These are phyloP conservation scores for Caenorhabditis angaria DNA, from an alignment of 2,888 invertebrate genomes.

Conservation along the genomic window DNA sequence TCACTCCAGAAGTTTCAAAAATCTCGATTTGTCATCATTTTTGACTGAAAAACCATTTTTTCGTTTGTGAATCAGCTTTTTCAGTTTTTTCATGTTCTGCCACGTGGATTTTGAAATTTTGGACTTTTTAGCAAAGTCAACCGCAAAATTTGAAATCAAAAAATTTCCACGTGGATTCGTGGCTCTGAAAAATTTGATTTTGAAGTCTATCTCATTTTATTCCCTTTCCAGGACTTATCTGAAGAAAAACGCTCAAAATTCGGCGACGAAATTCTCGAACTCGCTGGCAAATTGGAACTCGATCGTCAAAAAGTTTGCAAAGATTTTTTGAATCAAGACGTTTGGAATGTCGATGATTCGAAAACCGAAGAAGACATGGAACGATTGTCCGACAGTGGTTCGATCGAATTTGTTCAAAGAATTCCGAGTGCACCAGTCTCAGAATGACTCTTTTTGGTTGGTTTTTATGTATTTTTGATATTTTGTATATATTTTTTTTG, in stretches of 20 bases:
- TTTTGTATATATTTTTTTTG: neutral
- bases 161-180: no score
- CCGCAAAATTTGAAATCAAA: no score
- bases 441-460: neutral
- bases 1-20: no score
- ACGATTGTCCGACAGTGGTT: neutral
- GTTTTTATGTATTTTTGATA: neutral
- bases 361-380: constrained; percentile 10
- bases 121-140: no score
- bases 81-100: no score
- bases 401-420: constrained; percentile 1
- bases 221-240: constrained; percentile 20
- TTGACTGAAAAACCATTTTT: no score
- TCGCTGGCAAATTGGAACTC: constrained; percentile 36
- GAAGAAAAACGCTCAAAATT: constrained; percentile 35
- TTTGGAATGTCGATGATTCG: constrained; percentile 32
- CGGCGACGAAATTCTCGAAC: constrained; percentile 30
- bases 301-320: constrained; percentile 42
- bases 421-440: neutral
- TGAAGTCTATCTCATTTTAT: no score
- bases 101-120: no score
- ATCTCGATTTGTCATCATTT: no score
- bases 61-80: no score
- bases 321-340: constrained; percentile 41
- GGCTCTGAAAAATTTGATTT: no score